phyloP scores from a whole-genome alignment of 1,140 invertebrate species.

The Eufriesea mexicana region DNA sequence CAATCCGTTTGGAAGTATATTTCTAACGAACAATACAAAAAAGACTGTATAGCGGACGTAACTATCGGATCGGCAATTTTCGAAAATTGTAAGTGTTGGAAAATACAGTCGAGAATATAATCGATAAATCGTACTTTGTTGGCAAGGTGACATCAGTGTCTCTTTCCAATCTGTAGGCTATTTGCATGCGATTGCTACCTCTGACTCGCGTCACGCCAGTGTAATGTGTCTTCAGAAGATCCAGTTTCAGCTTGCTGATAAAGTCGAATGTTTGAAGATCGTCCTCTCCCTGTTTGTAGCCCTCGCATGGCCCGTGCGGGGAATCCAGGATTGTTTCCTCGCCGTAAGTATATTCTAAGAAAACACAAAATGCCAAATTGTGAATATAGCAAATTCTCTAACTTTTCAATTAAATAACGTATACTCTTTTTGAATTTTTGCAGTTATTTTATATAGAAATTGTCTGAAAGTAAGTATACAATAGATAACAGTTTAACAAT shows the following conservation, averaged over 20 bases:
- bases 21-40: constrained; percentile 75
- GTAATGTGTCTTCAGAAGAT: constrained; percentile 84
- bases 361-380: neutral
- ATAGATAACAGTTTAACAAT: no score
- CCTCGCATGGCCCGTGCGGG: constrained; percentile 83
- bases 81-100: no score
- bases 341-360: constrained; percentile 16
- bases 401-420: no score
- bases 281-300: constrained; percentile 87
- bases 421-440: no score
- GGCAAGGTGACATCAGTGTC: constrained; percentile 87
- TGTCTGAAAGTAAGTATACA: no score
- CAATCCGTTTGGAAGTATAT: constrained; percentile 86
- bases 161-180: constrained; percentile 88
- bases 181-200: constrained; percentile 89
- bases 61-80: neutral
- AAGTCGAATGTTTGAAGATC: constrained; percentile 91
- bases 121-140: constrained; percentile 83
- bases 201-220: constrained; percentile 87
- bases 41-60: neutral
- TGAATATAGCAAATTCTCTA: no score
- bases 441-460: no score
- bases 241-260: constrained; percentile 88
- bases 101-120: neutral
- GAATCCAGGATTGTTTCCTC: neutral